Percentiles rank a stretch among this genome's conserved stretches.
These are phyloP conservation scores for Pogonocherus hispidulus DNA, from an alignment of 2,888 invertebrate species.

Conservation along the genomic window DNA sequence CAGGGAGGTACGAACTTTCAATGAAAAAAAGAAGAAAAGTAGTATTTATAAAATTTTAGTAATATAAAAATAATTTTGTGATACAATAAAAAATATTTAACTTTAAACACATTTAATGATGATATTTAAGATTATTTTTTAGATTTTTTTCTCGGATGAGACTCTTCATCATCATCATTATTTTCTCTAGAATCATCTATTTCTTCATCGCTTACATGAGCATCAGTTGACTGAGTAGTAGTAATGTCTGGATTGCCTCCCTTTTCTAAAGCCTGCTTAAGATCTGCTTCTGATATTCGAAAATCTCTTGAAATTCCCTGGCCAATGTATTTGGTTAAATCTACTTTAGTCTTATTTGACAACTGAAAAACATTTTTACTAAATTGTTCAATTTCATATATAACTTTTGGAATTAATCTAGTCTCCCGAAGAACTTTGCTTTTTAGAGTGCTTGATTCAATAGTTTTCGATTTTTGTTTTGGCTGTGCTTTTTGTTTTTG, in stretches of 20 bases:
- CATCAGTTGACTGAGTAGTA: slow-evolving; percentile 34
- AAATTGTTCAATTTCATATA: slow-evolving; percentile 77
- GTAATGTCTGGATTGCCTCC: slow-evolving; percentile 26
- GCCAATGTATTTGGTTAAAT: slow-evolving; percentile 72
- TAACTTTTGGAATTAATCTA: slow-evolving; percentile 75
- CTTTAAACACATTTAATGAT: too few species aligned
- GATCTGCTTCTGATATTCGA: slow-evolving; percentile 69
- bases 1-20: too few species aligned
- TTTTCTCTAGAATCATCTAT: background rate
- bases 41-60: background rate
- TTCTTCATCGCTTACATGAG: slow-evolving; percentile 28
- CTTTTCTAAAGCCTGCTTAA: slow-evolving; percentile 71
- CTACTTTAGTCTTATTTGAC: slow-evolving; percentile 74
- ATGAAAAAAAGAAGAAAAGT: too few species aligned
- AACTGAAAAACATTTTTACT: slow-evolving; percentile 73
- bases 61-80: background rate
- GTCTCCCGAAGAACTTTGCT: slow-evolving; percentile 75
- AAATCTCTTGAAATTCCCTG: slow-evolving; percentile 78
- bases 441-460: slow-evolving; percentile 61
- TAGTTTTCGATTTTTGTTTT: slow-evolving; percentile 56
- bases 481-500: slow-evolving; percentile 63
- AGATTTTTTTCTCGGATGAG: slow-evolving; percentile 50
- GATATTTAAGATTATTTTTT: slow-evolving; percentile 25
- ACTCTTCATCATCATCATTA: slow-evolving; percentile 29
- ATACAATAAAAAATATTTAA: background rate